Conservation (phyloP, 2,113 vertebrate genomes). For the Microtus richardsoni region DNA sequence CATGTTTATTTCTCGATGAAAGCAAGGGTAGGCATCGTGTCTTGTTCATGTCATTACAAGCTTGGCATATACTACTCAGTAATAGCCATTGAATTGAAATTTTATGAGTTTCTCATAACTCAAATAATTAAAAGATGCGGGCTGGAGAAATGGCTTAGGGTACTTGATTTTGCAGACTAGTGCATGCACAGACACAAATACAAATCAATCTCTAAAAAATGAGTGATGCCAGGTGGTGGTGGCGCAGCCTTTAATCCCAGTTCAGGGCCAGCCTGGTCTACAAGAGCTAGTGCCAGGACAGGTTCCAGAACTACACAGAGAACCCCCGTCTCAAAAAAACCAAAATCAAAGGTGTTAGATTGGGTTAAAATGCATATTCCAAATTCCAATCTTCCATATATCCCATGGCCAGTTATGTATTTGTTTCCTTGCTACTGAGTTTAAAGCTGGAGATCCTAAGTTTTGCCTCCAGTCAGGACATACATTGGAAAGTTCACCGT, state of each 20-base stretch:
- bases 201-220: not conserved
- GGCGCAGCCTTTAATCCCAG: too few relatives aligned
- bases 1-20: constrained; percentile 36
- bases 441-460: constrained; percentile 17
- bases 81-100: constrained; percentile 30
- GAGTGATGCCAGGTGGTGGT: too few relatives aligned
- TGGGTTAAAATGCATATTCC: constrained; percentile 12
- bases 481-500: constrained; percentile 8
- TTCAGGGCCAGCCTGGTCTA: too few relatives aligned
- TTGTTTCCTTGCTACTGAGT: constrained; percentile 21
- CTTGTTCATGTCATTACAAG: constrained; percentile 24
- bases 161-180: not conserved
- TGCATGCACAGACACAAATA: not conserved
- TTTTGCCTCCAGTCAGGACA: constrained; percentile 31
- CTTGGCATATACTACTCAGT: constrained; percentile 9
- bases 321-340: too few relatives aligned
- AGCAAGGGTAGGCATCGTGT: not conserved
- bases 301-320: too few relatives aligned
- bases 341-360: too few relatives aligned
- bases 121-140: not conserved
- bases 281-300: too few relatives aligned
- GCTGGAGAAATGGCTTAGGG: not conserved
- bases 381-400: not conserved
- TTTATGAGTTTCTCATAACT: not conserved
- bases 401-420: not conserved